phyloP scores from a whole-genome alignment of 2,113 vertebrate species.

The Typhlomys cinereus region DNA sequence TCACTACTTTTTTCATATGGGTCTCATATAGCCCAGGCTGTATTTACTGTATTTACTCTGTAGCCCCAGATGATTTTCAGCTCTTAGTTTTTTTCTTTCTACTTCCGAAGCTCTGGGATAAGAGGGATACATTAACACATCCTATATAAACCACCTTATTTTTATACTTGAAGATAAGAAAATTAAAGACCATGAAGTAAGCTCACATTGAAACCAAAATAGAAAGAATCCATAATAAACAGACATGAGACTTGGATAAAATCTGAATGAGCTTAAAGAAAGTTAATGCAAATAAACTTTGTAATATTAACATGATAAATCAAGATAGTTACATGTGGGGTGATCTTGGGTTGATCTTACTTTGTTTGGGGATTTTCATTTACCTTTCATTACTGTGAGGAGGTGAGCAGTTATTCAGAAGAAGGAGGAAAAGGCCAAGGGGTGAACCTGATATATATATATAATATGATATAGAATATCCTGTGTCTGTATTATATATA shows the following conservation, averaged over 20 bases:
- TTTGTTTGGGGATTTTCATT: background rate
- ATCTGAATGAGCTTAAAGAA: background rate
- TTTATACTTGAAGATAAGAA: background rate
- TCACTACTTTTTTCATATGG: background rate
- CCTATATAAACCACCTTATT: background rate
- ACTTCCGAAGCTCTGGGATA: background rate
- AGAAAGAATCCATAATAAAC: background rate
- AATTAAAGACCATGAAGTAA: background rate
- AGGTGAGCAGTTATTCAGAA: background rate
- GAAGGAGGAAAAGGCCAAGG: background rate
- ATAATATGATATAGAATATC: no score
- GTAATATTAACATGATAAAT: background rate
- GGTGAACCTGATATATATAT: background rate
- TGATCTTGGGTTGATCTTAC: background rate
- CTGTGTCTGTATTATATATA: no score
- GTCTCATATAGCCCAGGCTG: background rate
- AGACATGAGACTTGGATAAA: background rate
- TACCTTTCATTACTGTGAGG: background rate
- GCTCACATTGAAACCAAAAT: background rate
- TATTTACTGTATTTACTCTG: background rate
- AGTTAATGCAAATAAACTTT: background rate
- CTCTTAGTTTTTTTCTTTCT: background rate
- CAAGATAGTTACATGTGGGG: accelerated
- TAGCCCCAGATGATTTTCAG: background rate
- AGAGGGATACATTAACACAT: background rate